These are phyloP conservation scores for Hyppa rectilinea DNA, from an alignment of 2,888 invertebrate genomes.

Conservation along the genomic window DNA sequence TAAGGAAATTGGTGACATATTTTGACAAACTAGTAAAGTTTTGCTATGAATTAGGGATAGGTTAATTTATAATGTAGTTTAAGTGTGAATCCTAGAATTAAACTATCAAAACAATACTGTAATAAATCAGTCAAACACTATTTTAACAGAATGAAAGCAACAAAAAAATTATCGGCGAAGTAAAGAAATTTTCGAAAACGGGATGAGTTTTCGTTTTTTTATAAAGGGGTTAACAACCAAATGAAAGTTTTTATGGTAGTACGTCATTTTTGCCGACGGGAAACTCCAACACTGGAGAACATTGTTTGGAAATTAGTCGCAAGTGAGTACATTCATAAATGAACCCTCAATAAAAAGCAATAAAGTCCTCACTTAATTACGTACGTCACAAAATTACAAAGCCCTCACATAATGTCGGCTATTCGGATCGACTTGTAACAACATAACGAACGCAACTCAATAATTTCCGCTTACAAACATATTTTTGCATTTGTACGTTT, in stretches of 20 bases:
- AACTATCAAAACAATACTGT: neutral
- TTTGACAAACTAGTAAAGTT: slow-evolving; percentile 5
- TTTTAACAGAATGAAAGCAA: too few relatives aligned
- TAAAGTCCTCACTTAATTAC: slow-evolving; percentile 10
- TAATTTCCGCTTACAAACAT: slow-evolving; percentile 52
- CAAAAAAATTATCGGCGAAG: too few relatives aligned
- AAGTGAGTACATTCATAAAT: neutral
- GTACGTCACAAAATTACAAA: slow-evolving; percentile 54
- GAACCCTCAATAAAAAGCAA: slow-evolving; percentile 15
- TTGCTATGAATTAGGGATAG: neutral
- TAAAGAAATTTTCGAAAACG: too few relatives aligned
- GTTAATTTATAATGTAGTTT: neutral
- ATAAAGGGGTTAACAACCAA: too few relatives aligned
- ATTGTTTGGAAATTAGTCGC: too few relatives aligned
- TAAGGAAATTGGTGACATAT: slow-evolving; percentile 9
- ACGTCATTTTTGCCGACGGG: too few relatives aligned
- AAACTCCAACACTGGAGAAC: too few relatives aligned
- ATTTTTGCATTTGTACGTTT: slow-evolving; percentile 59
- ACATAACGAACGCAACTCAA: slow-evolving; percentile 39
- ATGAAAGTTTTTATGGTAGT: too few relatives aligned
- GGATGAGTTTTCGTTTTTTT: too few relatives aligned
- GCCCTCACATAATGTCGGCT: slow-evolving; percentile 20
- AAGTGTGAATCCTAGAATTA: neutral
- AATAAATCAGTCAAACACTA: neutral
- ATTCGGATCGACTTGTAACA: slow-evolving; percentile 51